phyloP scores from a whole-genome alignment of 2,797 vertebrate genomes.

The Paramormyrops hopkinsi region DNA sequence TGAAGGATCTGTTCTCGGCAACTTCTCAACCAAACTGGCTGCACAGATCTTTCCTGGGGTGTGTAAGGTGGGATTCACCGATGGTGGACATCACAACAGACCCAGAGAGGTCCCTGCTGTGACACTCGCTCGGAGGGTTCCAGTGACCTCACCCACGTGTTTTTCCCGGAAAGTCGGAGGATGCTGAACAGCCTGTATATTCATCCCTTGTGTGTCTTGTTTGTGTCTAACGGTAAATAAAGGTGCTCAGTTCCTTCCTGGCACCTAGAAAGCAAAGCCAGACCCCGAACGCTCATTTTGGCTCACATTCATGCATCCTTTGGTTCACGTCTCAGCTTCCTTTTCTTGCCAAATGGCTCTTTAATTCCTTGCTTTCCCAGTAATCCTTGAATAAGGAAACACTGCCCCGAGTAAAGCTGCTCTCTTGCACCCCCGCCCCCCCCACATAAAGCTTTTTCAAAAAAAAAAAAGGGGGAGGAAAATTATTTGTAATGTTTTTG shows the following conservation, averaged over 20 bases:
- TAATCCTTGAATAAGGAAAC: background rate
- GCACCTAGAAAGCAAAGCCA: background rate
- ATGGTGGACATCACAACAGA: background rate
- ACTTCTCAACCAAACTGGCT: background rate
- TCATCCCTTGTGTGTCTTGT: background rate
- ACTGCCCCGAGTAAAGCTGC: background rate
- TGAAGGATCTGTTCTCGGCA: background rate
- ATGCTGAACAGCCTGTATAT: background rate
- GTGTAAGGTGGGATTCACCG: background rate
- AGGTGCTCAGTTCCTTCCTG: background rate
- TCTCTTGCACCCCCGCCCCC: background rate
- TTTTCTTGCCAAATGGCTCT: constrained; percentile 1
- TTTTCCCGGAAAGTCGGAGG: background rate
- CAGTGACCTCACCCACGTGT: background rate
- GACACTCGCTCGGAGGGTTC: background rate
- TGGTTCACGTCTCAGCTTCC: background rate
- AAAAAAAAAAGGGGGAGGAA: background rate
- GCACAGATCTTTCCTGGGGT: background rate
- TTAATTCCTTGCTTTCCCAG: constrained; percentile 1
- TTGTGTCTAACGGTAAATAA: background rate
- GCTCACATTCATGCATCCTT: background rate
- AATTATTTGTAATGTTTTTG: background rate
- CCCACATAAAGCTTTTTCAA: background rate
- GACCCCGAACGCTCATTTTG: background rate
- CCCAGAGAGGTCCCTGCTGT: background rate